Evolutionary conservation across 2,888 invertebrate species (phyloP).

Genomic region (Lochmaea capreae): DNA sequence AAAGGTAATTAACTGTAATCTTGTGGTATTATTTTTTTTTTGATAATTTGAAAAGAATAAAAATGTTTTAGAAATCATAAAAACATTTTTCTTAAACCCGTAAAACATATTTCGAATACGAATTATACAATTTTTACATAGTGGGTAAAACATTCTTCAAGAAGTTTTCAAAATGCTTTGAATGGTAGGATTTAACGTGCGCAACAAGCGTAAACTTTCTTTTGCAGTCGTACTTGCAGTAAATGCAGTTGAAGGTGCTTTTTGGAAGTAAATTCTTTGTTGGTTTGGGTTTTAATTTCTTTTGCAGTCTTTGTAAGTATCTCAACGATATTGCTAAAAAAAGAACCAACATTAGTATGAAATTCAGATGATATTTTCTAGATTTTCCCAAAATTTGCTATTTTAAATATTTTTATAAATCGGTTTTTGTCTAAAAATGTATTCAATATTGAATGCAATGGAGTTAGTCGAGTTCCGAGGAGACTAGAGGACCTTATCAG

Average conservation of each 20-base stretch:
- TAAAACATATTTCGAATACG: too few relatives aligned
- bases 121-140: conserved; percentile 16
- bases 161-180: conserved; percentile 40
- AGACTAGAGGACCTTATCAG: too few relatives aligned
- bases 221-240: conserved; percentile 43
- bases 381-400: background rate
- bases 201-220: conserved; percentile 42
- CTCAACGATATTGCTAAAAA: conserved; percentile 16
- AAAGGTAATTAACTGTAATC: too few relatives aligned
- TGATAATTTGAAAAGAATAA: too few relatives aligned
- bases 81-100: too few relatives aligned
- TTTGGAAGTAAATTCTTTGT: background rate
- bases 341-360: background rate
- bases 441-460: too few relatives aligned
- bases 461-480: too few relatives aligned
- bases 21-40: too few relatives aligned
- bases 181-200: conserved; percentile 43
- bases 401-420: too few relatives aligned
- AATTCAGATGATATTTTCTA: background rate
- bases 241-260: conserved; percentile 39
- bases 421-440: too few relatives aligned
- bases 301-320: conserved; percentile 30
- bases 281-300: conserved; percentile 16
- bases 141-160: conserved; percentile 38
- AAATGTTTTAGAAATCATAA: too few relatives aligned